These are phyloP conservation scores for Astropecten irregularis DNA, from an alignment of 53 echinoderm and acorn worm species.

Conservation along the genomic window DNA sequence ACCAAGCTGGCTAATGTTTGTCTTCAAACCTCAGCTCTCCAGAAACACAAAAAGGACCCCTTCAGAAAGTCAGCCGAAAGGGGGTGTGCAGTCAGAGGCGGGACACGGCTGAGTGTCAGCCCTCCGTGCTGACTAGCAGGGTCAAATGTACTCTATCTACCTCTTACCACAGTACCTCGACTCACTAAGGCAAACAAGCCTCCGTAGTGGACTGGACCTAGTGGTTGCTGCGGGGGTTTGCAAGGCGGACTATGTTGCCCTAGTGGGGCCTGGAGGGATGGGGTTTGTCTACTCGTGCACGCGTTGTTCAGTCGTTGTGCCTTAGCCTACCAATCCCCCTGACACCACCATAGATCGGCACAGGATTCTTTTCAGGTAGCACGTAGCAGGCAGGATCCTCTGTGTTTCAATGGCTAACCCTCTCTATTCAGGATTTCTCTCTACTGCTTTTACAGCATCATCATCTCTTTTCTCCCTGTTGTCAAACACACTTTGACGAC, in stretches of 20 bases:
- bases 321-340: constrained; percentile 16
- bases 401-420: no score
- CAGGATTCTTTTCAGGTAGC: constrained; percentile 14
- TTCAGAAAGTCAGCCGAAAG: constrained; percentile 39
- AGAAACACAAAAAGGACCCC: background rate
- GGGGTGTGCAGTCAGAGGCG: background rate
- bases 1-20: constrained; percentile 53
- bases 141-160: constrained; percentile 35
- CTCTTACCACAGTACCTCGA: background rate
- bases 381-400: background rate
- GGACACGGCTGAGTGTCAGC: background rate
- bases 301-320: constrained; percentile 16
- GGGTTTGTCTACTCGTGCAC: constrained; percentile 43
- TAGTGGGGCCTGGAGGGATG: no score
- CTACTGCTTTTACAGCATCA: no score
- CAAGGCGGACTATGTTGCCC: no score
- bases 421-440: no score
- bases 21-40: background rate
- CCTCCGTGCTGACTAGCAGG: constrained; percentile 26
- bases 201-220: no score
- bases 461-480: no score
- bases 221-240: no score
- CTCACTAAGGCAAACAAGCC: constrained; percentile 35
- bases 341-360: background rate
- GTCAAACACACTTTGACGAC: background rate